phyloP scores from a whole-genome alignment of 1,140 invertebrate species.

The Drosophila tristis region DNA sequence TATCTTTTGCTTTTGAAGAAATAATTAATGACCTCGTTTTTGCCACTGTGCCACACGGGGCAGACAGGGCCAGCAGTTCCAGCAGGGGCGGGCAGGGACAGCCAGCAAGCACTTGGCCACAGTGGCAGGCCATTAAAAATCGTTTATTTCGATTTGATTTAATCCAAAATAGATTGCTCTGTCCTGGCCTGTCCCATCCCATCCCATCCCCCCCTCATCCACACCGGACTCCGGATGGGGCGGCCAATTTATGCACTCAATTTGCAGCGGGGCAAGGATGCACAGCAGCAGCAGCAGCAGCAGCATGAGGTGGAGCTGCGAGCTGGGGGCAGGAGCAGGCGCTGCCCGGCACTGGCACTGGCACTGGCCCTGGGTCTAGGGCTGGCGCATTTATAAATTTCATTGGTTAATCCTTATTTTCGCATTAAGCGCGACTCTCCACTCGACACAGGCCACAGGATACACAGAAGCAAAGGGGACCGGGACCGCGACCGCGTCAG shows the following conservation, averaged over 20 bases:
- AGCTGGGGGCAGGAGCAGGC: too few species aligned
- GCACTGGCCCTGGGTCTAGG: background rate
- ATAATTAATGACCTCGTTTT: slow-evolving; percentile 84
- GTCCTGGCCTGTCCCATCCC: slow-evolving; percentile 18
- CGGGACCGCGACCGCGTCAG: slow-evolving; percentile 22
- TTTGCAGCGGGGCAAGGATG: slow-evolving; percentile 50
- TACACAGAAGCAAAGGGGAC: background rate
- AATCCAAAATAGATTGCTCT: slow-evolving; percentile 83
- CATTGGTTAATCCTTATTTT: slow-evolving; percentile 84
- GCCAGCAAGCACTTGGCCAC: slow-evolving; percentile 1
- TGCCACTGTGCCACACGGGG: slow-evolving; percentile 74
- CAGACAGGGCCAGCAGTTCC: background rate
- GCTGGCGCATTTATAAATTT: slow-evolving; percentile 80
- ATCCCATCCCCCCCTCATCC: too few species aligned
- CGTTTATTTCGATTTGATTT: slow-evolving; percentile 84
- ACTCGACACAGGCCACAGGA: background rate
- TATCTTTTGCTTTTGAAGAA: slow-evolving; percentile 83
- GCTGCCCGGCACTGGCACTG: too few species aligned
- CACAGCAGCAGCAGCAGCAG: slow-evolving; percentile 4
- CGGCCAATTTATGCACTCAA: slow-evolving; percentile 83
- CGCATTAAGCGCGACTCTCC: slow-evolving; percentile 65
- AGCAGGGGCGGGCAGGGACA: background rate
- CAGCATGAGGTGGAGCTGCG: background rate
- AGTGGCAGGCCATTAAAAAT: slow-evolving; percentile 80
- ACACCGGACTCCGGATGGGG: slow-evolving; percentile 14